phyloP scores from a whole-genome alignment of 1,140 invertebrate genomes.

The Lucilia sericata region DNA sequence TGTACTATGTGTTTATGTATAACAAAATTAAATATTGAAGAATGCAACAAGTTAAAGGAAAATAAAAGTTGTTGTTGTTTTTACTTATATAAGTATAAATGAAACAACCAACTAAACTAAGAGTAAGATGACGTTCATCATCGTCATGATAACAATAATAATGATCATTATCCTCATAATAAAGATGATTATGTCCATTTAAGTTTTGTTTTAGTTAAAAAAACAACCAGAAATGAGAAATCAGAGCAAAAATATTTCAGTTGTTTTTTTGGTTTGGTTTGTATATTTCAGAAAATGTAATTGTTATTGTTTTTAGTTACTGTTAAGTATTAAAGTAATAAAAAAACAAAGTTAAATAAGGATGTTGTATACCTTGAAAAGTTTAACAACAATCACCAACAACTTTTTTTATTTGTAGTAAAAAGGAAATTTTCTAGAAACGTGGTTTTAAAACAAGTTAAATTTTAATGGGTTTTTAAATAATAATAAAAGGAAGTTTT shows the following conservation, averaged over 20 bases:
- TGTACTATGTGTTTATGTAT: neutral
- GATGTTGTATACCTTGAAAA: conserved; percentile 14
- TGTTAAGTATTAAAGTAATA: neutral
- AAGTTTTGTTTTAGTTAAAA: neutral
- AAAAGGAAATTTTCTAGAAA: neutral
- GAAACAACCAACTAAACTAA: neutral
- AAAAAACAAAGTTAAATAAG: neutral
- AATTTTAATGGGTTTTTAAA: neutral
- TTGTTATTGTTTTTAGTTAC: conserved; percentile 7
- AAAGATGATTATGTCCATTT: too few relatives aligned
- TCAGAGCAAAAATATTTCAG: conserved; percentile 2
- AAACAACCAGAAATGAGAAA: conserved; percentile 16
- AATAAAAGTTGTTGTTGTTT: neutral
- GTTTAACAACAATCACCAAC: conserved; percentile 10
- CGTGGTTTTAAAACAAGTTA: neutral
- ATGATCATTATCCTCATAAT: too few relatives aligned
- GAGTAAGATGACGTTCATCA: too few relatives aligned
- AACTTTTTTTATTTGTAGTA: neutral
- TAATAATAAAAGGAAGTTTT: neutral
- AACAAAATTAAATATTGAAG: neutral
- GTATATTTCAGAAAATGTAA: neutral
- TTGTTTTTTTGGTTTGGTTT: neutral
- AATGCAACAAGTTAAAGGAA: neutral
- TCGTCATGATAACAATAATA: too few relatives aligned
- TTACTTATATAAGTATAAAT: neutral